A percentile compares a stretch with the other conserved stretches of the same genome.
These are phyloP conservation scores for Mormyrops attenuatus DNA, from an alignment of 2,797 vertebrate genomes.

Conservation along the genomic window DNA sequence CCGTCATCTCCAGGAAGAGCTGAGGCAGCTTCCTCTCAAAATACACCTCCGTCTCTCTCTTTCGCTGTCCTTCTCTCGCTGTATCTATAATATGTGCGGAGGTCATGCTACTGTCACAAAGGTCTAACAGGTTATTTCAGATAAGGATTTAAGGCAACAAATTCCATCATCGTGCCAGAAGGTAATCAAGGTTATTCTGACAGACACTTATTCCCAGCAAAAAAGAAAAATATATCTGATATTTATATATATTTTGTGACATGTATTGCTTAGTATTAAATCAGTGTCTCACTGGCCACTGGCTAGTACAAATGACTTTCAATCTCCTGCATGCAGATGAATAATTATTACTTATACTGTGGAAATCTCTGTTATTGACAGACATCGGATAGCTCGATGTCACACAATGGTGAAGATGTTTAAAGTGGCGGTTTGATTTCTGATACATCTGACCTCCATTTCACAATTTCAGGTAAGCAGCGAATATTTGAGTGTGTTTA, in stretches of 20 bases:
- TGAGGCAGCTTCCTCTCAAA: background rate
- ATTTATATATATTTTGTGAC: background rate
- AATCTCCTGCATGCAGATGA: background rate
- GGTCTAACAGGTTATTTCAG: background rate
- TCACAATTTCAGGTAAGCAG: background rate
- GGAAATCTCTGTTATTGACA: background rate
- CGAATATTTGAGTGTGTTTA: background rate
- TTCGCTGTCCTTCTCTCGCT: background rate
- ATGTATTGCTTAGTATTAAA: background rate
- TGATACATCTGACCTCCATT: background rate
- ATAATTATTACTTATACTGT: background rate
- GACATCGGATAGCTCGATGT: background rate
- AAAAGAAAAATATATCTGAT: background rate
- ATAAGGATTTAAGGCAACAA: background rate
- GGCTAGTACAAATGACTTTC: background rate
- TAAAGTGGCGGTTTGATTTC: background rate
- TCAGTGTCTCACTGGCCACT: background rate
- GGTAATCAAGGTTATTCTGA: background rate
- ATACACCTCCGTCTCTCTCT: background rate
- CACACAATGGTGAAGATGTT: background rate
- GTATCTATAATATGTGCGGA: background rate
- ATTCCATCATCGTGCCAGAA: background rate
- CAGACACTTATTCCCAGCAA: background rate
- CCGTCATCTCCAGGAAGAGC: background rate
- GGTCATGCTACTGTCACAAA: background rate